These are phyloP conservation scores for Acanthisitta chloris DNA, from an alignment of 2,113 vertebrate species.

Conservation along the genomic window DNA sequence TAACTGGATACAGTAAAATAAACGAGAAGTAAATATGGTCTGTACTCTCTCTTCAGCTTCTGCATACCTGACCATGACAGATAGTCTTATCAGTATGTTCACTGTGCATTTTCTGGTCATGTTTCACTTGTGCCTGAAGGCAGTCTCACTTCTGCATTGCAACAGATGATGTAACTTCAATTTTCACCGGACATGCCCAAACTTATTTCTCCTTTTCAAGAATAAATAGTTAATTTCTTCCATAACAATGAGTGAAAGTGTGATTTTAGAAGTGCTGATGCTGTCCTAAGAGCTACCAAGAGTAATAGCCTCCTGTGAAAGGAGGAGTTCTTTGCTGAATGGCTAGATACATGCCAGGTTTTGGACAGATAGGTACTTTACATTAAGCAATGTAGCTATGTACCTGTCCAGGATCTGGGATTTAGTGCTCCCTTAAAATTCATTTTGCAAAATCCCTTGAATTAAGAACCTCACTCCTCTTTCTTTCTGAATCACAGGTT, in stretches of 20 bases:
- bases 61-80: background rate
- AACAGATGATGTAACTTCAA: background rate
- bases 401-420: background rate
- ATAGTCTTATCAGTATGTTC: background rate
- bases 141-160: background rate
- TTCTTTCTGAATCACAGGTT: background rate
- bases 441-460: background rate
- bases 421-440: background rate
- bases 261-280: background rate
- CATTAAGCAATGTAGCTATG: background rate
- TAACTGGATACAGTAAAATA: background rate
- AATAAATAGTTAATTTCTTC: background rate
- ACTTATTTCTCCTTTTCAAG: background rate
- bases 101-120: background rate
- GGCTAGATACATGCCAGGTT: background rate
- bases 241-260: background rate
- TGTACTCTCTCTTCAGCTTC: background rate
- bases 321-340: background rate
- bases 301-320: background rate
- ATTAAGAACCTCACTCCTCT: background rate
- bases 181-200: constrained; percentile 10
- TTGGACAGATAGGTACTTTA: background rate
- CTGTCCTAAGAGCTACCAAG: background rate
- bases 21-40: background rate
- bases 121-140: background rate